Evolutionary conservation across 2,888 invertebrate species (phyloP).

Genomic region (Tyria jacobaeae): DNA sequence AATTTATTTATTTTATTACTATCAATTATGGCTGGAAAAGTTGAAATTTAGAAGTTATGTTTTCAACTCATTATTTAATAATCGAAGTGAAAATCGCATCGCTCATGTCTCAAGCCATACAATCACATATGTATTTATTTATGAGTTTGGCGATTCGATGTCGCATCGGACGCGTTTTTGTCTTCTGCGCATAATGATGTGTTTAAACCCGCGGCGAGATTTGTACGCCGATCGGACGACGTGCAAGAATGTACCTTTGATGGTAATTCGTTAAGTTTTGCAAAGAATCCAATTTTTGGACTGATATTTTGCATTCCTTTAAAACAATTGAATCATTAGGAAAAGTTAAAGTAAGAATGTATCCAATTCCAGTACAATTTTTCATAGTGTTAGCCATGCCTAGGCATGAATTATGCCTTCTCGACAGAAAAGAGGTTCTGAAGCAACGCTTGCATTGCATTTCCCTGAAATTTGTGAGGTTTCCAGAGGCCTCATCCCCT

Average conservation of each 20-base stretch:
- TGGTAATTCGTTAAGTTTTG: not conserved
- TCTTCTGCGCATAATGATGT: slow-evolving; percentile 65
- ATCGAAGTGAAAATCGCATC: not conserved
- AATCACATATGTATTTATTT: slow-evolving; percentile 77
- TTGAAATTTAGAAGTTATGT: too few species aligned
- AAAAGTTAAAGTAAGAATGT: too few species aligned
- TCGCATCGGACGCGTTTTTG: slow-evolving; percentile 79
- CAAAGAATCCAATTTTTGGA: not conserved
- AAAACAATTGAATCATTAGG: slow-evolving; percentile 2
- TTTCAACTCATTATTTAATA: not conserved
- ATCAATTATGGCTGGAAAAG: too few species aligned
- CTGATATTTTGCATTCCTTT: not conserved
- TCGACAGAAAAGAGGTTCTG: too few species aligned
- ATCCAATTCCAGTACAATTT: too few species aligned
- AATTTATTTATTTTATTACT: too few species aligned
- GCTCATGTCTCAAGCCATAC: slow-evolving; percentile 43
- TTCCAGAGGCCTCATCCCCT: too few species aligned
- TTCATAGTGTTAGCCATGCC: too few species aligned
- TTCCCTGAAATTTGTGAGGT: too few species aligned
- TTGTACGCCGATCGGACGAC: slow-evolving; percentile 57
- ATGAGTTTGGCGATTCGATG: slow-evolving; percentile 78
- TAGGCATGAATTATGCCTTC: too few species aligned
- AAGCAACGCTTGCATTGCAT: too few species aligned
- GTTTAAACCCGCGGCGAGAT: slow-evolving; percentile 54
- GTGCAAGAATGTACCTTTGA: slow-evolving; percentile 51